Base-by-base conservation (phyloP, 2,888 invertebrate species). In the Drosophila merina region DNA sequence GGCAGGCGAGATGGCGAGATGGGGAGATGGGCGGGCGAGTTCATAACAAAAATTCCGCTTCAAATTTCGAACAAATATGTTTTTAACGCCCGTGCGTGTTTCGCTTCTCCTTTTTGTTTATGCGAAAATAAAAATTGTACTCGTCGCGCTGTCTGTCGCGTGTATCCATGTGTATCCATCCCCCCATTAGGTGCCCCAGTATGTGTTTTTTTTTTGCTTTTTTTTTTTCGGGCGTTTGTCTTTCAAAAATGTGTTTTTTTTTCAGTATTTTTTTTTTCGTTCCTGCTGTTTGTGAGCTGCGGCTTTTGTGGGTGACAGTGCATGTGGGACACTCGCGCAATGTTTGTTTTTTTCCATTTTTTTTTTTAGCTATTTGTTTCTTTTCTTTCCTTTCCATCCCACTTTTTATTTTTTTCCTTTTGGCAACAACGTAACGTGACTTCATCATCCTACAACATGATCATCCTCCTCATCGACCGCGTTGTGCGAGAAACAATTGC, bases 41-140 rank as follows among this genome's bases (percentile, higher is more conserved):
- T 40, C 48, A 54, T 55, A 68, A 58, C 36, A 50, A 64, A 62
- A 70, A 79, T 57, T 70, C 74, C 63, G 70, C 66, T 55, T 77
- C 75, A 74, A 80, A 79, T 86, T 83, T 79, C 84, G 57, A 48
- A 57, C 40, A 51, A 79, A 76, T 72, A 68, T 68, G 50, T 71
- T 70, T 60, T 73, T 63, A 36, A 36, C 77, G 58, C 54, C n/a
- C 58, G 59, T 72, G 42, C 28, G 33, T 60, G 54, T 45, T 57
- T 48, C 33, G 47, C 33, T 44, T 28, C 49, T 49, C 42, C 20
- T n/a, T 69, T 69, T 49, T 57, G 38, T 31, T 70, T 57, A 54
- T 68, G 51, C 33, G 51, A 68, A 68, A 71, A 71, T 52, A 68
- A 58, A 67, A 71, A 72, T 68, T 68, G 59, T 68, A 42, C 36